These are phyloP conservation scores for Peribatodes rhomboidaria DNA, from an alignment of 2,888 invertebrate species.

Conservation along the genomic window DNA sequence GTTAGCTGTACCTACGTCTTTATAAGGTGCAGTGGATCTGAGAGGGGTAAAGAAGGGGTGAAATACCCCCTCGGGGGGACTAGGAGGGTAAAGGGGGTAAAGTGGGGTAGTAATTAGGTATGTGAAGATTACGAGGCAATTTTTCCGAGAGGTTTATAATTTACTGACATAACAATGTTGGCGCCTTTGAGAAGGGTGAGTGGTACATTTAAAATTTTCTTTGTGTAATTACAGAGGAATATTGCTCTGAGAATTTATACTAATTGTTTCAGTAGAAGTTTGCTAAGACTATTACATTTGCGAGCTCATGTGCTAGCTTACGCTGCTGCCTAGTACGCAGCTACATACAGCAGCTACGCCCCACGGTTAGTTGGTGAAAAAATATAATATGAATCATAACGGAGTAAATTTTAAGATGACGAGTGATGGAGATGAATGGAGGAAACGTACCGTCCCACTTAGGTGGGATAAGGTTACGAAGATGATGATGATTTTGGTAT, in stretches of 20 bases:
- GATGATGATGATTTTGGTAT: too few relatives aligned
- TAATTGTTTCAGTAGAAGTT: conserved; percentile 19
- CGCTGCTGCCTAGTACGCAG: too few relatives aligned
- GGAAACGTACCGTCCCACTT: too few relatives aligned
- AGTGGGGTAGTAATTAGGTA: conserved; percentile 42
- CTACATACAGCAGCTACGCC: too few relatives aligned
- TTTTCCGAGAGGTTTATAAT: conserved; percentile 47
- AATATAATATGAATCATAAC: too few relatives aligned
- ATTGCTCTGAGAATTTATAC: conserved; percentile 17
- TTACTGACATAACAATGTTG: conserved; percentile 46
- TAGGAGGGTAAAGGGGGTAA: conserved; percentile 1
- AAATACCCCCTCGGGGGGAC: neutral
- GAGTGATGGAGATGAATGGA: too few relatives aligned
- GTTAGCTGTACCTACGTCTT: conserved; percentile 15
- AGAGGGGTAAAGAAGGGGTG: neutral
- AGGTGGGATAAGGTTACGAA: too few relatives aligned
- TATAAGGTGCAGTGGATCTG: neutral
- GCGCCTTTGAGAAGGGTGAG: conserved; percentile 39
- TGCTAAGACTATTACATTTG: neutral
- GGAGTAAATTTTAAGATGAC: too few relatives aligned
- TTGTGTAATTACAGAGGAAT: conserved; percentile 31
- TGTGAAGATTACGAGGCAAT: conserved; percentile 47
- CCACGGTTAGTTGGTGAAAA: too few relatives aligned
- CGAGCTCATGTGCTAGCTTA: neutral
- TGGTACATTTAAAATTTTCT: conserved; percentile 35